Evolutionary conservation across 2,888 invertebrate genomes (phyloP).

Genomic region (Dione juno): DNA sequence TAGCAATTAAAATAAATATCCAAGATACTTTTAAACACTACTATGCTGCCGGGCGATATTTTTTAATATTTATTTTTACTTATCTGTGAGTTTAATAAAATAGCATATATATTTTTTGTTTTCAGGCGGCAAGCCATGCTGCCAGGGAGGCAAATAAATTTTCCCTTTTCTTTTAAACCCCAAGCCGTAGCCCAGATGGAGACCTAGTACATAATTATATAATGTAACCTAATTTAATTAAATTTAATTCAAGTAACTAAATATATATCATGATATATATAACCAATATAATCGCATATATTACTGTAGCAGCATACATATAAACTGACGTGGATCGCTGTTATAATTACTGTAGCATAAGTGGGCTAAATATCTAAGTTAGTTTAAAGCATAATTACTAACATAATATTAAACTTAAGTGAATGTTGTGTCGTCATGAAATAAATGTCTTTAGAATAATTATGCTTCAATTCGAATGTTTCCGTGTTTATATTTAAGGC

Average conservation of each 20-base stretch:
- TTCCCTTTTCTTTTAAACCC: neutral
- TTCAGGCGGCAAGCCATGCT: constrained; percentile 76
- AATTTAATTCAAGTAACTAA: constrained; percentile 14
- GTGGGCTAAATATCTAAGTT: constrained; percentile 32
- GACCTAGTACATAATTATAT: constrained; percentile 20
- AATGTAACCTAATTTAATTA: neutral
- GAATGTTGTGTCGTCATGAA: constrained; percentile 57
- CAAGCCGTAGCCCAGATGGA: constrained; percentile 29
- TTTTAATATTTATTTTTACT: neutral
- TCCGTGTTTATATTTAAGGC: neutral
- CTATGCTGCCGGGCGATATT: neutral
- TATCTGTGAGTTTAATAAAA: neutral
- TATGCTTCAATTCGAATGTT: constrained; percentile 39
- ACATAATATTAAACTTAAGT: constrained; percentile 43
- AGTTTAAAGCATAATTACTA: constrained; percentile 44
- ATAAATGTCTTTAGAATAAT: constrained; percentile 51
- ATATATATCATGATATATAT: constrained; percentile 26
- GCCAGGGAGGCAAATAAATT: constrained; percentile 66
- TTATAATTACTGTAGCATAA: constrained; percentile 24
- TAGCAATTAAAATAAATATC: neutral
- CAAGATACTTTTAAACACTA: neutral
- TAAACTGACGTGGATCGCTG: constrained; percentile 23
- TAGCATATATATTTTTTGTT: constrained; percentile 41
- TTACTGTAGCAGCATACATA: constrained; percentile 7
- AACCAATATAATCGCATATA: constrained; percentile 19